Base-by-base conservation (phyloP, 2,113 vertebrate genomes). In the Lonchura striata region DNA sequence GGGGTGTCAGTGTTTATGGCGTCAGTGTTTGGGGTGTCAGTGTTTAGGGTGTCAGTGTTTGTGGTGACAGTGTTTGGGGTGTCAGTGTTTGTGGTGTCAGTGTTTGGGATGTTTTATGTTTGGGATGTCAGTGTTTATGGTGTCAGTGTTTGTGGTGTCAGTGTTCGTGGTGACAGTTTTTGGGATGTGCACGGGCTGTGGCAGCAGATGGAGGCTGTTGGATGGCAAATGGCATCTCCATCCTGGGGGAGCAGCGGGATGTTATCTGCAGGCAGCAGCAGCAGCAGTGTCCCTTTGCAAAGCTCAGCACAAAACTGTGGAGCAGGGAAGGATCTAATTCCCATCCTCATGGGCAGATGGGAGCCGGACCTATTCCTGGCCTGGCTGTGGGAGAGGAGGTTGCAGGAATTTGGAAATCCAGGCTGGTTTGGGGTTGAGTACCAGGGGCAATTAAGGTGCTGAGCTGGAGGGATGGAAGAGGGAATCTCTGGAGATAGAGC, bases 111-210 rank as follows among this genome's bases (percentile, higher is more conserved):
- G 3, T 15, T n/a, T n/a, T n/a, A n/a, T 6, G 5, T 37, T 57
- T 16, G 7, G 41, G 28, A 3, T 33, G 7, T 14, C 24, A 9
- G 7, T 8, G 2, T 69, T 49, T 5, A 5, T 37, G 57, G 1
- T 61, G 8, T 61, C 47, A 13, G 8, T 13, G 11, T 41, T 47
- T 2, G 30, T 47, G 42, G 8, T n/a, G 27, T 47, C 33, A 13
- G 7, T 24, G 4, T 22, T 68, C 1, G 23, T 24, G 74, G 19
- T 70, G 23, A 20, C 52, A 21, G n/a, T 25, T 15, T 35, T 44
- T 8, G 28, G 60, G 79, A 24, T 49, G 52, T 3, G 1, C 17
- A 2, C 0, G 1, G 74, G 72, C 15, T 3, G 10, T 21, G 14
- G 74, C 21, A 31, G 75, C 79, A 56, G 86, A 46, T 25, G 52